phyloP scores from a whole-genome alignment of 2,797 vertebrate genomes.

The Podarcis lilfordi region DNA sequence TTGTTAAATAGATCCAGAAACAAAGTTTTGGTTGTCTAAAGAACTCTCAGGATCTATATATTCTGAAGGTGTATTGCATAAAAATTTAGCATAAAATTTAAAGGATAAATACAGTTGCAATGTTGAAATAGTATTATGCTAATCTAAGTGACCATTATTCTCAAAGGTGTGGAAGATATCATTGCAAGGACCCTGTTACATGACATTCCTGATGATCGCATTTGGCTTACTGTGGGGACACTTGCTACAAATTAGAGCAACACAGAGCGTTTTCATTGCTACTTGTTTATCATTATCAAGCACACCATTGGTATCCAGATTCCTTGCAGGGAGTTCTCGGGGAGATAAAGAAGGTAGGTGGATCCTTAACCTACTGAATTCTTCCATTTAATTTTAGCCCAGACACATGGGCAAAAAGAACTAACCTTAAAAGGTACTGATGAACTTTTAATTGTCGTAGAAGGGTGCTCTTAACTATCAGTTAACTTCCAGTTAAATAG shows the following conservation, averaged over 20 bases:
- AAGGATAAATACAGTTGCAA: neutral
- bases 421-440: neutral
- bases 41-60: neutral
- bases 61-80: neutral
- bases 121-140: neutral
- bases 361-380: constrained; percentile 16
- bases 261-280: constrained; percentile 94
- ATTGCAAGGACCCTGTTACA: constrained; percentile 90
- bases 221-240: constrained; percentile 93
- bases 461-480: neutral
- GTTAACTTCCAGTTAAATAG: neutral
- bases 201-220: constrained; percentile 92
- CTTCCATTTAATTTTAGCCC: neutral
- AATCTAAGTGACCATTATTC: constrained; percentile 49
- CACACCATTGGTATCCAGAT: constrained; percentile 95
- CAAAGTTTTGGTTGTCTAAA: neutral
- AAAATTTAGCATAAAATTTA: neutral
- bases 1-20: neutral
- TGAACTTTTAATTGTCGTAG: neutral
- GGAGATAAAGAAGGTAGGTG: constrained; percentile 91
- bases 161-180: constrained; percentile 95
- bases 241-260: constrained; percentile 87
- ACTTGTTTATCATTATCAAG: constrained; percentile 97
- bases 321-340: constrained; percentile 88
- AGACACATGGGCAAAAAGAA: neutral